Conservation (phyloP, 1,140 invertebrate species). For the Nylanderia fulva region DNA sequence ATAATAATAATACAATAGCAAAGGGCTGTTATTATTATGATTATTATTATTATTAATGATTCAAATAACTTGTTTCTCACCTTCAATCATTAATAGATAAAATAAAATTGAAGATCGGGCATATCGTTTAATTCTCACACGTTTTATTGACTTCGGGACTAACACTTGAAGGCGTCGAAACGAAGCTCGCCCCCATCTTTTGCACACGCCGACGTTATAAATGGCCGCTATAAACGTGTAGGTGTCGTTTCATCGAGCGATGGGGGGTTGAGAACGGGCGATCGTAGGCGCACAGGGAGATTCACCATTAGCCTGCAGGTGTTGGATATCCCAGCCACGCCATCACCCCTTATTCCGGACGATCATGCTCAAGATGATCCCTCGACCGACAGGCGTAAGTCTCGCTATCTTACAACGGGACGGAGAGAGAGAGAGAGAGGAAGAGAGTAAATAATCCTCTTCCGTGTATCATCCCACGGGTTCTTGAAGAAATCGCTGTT, state of each 20-base stretch:
- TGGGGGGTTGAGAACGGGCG: not conserved
- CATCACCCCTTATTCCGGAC: conserved; percentile 64
- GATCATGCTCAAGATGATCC: conserved; percentile 76
- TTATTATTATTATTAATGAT: conserved; percentile 2
- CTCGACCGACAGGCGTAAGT: conserved; percentile 62
- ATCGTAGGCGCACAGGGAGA: conserved; percentile 30
- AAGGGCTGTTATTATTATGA: not conserved
- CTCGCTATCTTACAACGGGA: conserved; percentile 53
- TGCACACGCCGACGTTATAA: conserved; percentile 67
- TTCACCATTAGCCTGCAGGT: conserved; percentile 79
- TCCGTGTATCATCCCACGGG: conserved; percentile 56
- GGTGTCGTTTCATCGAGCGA: conserved; percentile 52
- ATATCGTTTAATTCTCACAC: not conserved
- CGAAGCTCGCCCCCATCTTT: conserved; percentile 52
- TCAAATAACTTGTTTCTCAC: not conserved
- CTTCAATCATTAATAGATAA: not conserved
- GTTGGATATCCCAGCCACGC: conserved; percentile 76
- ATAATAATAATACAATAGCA: not conserved
- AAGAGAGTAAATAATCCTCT: conserved; percentile 67
- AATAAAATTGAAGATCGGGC: not conserved
- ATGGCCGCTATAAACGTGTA: conserved; percentile 64
- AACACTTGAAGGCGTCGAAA: not conserved
- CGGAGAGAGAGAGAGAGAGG: conserved; percentile 19
- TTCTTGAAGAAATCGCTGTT: conserved; percentile 63
- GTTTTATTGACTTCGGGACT: conserved; percentile 38